Base-by-base conservation (phyloP, 1,140 invertebrate genomes). In the Argopecten irradians region DNA sequence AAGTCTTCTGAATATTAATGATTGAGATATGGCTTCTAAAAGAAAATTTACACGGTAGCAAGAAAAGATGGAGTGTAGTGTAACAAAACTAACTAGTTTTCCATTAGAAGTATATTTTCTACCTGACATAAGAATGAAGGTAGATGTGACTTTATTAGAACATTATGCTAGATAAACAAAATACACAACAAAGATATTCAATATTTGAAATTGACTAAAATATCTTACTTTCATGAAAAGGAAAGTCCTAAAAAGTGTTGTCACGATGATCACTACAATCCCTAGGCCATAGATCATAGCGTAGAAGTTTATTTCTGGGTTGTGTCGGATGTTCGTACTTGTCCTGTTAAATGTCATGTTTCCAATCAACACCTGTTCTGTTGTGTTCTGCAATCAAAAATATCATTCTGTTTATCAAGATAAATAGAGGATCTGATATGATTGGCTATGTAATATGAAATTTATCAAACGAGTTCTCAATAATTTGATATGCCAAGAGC, bases 171-270 rank as follows among this genome's bases (percentile, higher is more conserved):
- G n/a, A n/a, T n/a, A n/a, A n/a, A n/a, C n/a, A n/a, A n/a, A n/a
- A n/a, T n/a, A n/a, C n/a, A n/a, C n/a, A n/a, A n/a, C n/a, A n/a
- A n/a, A n/a, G n/a, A n/a, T n/a, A n/a, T n/a, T n/a, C n/a, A n/a
- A n/a, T n/a, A n/a, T n/a, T n/a, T n/a, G n/a, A n/a, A 13, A 39
- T 39, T 39, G 36, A 8, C 13, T 16, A 46, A 43, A 82, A 32
- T 34, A 33, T 46, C 41, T 55, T 89, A 96, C 96, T 93, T 96
- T 96, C 86, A 96, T 96, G 88, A 97, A 97, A 0, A 96, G 91
- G 39, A 96, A 95, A 19, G 96, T 96, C 87, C 97, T 96, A 39
- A 97, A 39, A 2, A 97, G 86, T 83, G 96, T 96, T 11, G 96
- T 95, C 2, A 96, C 32, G 16, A 97, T 92, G 88, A 97, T 96